Evolutionary conservation across 2,888 invertebrate genomes (phyloP).

Genomic region (Drosophila mulleri): DNA sequence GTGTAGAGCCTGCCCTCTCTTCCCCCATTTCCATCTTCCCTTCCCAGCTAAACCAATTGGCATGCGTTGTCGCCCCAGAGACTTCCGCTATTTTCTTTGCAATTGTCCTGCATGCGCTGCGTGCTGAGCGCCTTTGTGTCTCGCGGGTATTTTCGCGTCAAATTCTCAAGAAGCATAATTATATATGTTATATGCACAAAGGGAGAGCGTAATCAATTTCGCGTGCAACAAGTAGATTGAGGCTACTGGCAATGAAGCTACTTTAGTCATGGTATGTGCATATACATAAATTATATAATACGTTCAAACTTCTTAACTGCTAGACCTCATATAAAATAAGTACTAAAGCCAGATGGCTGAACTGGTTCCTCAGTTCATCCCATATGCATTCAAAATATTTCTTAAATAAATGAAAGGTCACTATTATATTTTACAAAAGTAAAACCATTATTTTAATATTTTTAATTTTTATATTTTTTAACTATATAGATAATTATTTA

Average conservation of each 20-base stretch:
- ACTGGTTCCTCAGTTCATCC: too few species aligned
- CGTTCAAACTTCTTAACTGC: too few species aligned
- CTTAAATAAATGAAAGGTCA: too few species aligned
- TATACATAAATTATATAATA: neutral
- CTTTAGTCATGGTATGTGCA: neutral
- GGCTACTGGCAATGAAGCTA: neutral
- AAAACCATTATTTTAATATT: too few species aligned
- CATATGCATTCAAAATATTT: too few species aligned
- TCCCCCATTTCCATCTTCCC: neutral
- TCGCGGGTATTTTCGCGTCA: conserved; percentile 40
- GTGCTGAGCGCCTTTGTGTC: conserved; percentile 48
- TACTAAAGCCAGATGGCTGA: too few species aligned
- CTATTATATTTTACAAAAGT: too few species aligned
- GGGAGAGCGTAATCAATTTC: neutral
- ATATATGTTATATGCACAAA: conserved; percentile 5
- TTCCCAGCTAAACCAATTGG: conserved; percentile 14
- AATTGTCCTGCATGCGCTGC: conserved; percentile 46
- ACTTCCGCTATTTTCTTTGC: conserved; percentile 32
- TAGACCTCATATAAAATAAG: neutral
- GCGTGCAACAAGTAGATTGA: neutral
- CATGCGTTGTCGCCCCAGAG: conserved; percentile 40
- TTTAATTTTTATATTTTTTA: too few species aligned
- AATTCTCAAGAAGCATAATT: conserved; percentile 37
- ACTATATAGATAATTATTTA: too few species aligned
- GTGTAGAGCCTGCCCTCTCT: neutral